These are phyloP conservation scores for Agapostemon virescens DNA, from an alignment of 2,888 invertebrate genomes.

Conservation along the genomic window DNA sequence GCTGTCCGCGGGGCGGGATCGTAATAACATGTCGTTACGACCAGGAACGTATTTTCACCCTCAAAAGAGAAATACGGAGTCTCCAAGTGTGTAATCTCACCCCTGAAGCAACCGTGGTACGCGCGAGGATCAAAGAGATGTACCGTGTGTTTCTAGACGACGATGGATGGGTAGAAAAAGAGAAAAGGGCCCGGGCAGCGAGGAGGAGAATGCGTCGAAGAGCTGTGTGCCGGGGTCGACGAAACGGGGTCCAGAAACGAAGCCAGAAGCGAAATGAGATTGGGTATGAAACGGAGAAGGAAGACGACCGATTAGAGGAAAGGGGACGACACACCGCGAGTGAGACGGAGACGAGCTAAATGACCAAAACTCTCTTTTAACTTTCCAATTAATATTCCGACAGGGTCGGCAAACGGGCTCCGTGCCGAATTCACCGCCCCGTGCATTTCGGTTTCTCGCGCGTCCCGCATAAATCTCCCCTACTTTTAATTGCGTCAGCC, in stretches of 20 bases:
- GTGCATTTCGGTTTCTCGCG: slow-evolving; percentile 49
- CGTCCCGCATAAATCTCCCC: slow-evolving; percentile 70
- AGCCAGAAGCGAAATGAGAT: slow-evolving; percentile 11
- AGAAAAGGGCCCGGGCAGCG: background rate
- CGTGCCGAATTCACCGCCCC: slow-evolving; percentile 30
- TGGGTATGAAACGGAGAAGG: background rate
- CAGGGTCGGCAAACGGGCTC: slow-evolving; percentile 40
- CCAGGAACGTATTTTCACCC: slow-evolving; percentile 53
- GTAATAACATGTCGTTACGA: slow-evolving; percentile 65
- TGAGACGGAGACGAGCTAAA: slow-evolving; percentile 40
- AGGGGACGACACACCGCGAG: background rate
- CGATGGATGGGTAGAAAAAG: slow-evolving; percentile 29
- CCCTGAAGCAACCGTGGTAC: slow-evolving; percentile 42
- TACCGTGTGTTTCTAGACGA: slow-evolving; percentile 41
- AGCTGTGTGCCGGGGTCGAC: background rate
- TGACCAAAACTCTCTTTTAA: slow-evolving; percentile 68
- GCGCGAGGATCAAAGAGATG: slow-evolving; percentile 62
- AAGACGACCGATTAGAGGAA: slow-evolving; percentile 29
- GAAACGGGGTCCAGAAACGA: background rate
- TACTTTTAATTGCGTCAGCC: slow-evolving; percentile 74
- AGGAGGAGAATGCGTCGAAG: no score
- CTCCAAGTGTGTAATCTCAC: slow-evolving; percentile 59
- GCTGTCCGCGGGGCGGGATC: slow-evolving; percentile 47
- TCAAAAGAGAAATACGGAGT: slow-evolving; percentile 60
- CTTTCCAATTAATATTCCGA: slow-evolving; percentile 75